phyloP scores from a whole-genome alignment of 2,113 vertebrate species.

The Pandion haliaetus region DNA sequence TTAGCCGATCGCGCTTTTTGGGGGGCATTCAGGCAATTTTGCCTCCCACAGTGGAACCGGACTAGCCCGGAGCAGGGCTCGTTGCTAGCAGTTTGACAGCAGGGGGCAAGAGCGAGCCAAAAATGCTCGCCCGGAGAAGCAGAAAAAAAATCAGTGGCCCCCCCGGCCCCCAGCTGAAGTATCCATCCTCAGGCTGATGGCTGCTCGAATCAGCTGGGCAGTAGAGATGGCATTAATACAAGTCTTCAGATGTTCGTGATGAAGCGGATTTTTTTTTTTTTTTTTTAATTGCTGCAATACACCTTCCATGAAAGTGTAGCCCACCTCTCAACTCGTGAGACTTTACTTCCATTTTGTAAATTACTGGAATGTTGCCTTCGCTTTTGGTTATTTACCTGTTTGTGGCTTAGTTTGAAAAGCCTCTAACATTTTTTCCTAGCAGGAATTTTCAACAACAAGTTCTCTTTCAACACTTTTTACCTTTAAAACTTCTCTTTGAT shows the following conservation, averaged over 20 bases:
- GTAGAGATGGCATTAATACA: background rate
- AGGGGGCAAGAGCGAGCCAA: conserved; percentile 45
- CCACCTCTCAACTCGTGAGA: no score
- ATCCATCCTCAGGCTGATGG: background rate
- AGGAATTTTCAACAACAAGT: background rate
- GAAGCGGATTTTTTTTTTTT: background rate
- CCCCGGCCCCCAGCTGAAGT: no score
- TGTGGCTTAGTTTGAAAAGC: background rate
- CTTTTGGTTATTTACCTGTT: background rate
- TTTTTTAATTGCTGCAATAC: background rate
- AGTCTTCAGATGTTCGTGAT: rapidly evolving
- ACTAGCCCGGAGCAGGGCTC: background rate
- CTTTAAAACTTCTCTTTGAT: background rate
- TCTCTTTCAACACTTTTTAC: background rate
- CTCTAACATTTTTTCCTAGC: background rate
- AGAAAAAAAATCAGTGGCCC: no score
- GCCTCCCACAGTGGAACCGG: no score
- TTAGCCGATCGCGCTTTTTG: rapidly evolving
- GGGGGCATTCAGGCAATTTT: background rate
- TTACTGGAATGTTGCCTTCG: background rate
- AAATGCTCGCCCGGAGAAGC: background rate
- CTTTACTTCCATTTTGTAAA: background rate
- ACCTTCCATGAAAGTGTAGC: background rate
- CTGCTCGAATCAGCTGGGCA: background rate
- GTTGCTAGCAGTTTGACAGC: background rate